These are phyloP conservation scores for Hyla sarda DNA, from an alignment of 2,113 vertebrate species.

Conservation along the genomic window DNA sequence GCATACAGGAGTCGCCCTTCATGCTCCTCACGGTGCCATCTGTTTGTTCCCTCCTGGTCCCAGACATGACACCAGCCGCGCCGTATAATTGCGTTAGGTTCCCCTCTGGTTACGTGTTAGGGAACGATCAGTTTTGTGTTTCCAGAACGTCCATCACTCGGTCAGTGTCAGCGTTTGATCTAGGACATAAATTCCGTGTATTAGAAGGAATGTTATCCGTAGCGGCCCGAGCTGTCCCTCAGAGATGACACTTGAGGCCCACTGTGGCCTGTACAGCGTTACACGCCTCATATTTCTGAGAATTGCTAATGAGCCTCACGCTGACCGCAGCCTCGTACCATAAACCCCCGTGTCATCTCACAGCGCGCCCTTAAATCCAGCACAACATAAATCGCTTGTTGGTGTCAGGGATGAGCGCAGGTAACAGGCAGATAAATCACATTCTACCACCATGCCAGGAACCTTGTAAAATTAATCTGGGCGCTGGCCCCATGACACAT, in stretches of 20 bases:
- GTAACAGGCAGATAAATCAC: not conserved
- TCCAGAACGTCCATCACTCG: conserved; percentile 5
- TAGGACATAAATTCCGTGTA: conserved; percentile 20
- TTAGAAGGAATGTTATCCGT: not conserved
- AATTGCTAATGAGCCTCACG: not conserved
- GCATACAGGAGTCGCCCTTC: not conserved
- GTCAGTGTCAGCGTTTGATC: conserved; percentile 30
- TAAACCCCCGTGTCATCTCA: not conserved
- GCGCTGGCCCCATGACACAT: not conserved
- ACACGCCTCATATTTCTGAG: conserved; percentile 26
- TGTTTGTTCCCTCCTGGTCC: not conserved
- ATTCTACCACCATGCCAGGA: not conserved
- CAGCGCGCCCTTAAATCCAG: not conserved
- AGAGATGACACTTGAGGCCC: not conserved
- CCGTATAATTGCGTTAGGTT: not conserved
- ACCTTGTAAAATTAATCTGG: not conserved
- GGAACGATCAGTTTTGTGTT: conserved; percentile 9
- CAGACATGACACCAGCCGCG: not conserved
- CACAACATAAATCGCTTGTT: not conserved
- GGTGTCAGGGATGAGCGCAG: not conserved
- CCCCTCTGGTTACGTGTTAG: no score
- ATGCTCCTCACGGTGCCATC: not conserved
- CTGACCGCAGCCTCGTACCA: not conserved
- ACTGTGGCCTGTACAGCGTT: conserved; percentile 7
- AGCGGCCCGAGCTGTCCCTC: not conserved